Evolutionary conservation across 2,888 invertebrate genomes (phyloP).

Genomic region (Lissonota sp.): DNA sequence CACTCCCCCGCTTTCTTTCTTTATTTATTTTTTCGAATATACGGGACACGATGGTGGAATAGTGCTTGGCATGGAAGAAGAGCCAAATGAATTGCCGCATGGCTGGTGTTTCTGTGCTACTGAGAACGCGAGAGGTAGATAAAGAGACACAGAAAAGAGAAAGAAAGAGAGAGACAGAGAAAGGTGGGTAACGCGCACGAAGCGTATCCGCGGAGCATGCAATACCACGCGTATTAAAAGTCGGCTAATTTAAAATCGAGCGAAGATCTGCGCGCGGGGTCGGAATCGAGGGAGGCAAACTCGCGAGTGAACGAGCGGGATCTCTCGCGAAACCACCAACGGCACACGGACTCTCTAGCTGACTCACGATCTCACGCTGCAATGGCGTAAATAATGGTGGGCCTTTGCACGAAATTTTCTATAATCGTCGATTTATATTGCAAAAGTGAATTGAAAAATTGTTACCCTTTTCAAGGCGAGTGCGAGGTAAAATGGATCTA

Average conservation of each 20-base stretch:
- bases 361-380: constrained; percentile 75
- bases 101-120: constrained; percentile 49
- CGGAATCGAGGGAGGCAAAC: constrained; percentile 63
- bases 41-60: constrained; percentile 41
- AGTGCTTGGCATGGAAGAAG: constrained; percentile 63
- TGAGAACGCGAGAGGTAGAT: constrained; percentile 29
- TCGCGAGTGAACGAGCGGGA: constrained; percentile 34
- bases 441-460: neutral
- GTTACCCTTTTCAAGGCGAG: no score
- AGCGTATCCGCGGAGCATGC: constrained; percentile 76
- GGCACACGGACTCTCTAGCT: constrained; percentile 70
- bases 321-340: constrained; percentile 59
- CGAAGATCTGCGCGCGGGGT: constrained; percentile 73
- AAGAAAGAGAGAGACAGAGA: constrained; percentile 41
- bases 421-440: neutral
- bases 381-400: constrained; percentile 72
- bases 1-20: neutral
- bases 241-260: constrained; percentile 80
- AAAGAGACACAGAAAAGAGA: constrained; percentile 19
- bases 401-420: constrained; percentile 58
- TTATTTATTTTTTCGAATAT: constrained; percentile 27
- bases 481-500: no score
- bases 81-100: constrained; percentile 73
- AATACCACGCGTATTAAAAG: constrained; percentile 78
- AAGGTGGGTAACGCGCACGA: constrained; percentile 72